Evolutionary conservation across 2,797 vertebrate genomes (phyloP).

Genomic region (Danio kyathit): DNA sequence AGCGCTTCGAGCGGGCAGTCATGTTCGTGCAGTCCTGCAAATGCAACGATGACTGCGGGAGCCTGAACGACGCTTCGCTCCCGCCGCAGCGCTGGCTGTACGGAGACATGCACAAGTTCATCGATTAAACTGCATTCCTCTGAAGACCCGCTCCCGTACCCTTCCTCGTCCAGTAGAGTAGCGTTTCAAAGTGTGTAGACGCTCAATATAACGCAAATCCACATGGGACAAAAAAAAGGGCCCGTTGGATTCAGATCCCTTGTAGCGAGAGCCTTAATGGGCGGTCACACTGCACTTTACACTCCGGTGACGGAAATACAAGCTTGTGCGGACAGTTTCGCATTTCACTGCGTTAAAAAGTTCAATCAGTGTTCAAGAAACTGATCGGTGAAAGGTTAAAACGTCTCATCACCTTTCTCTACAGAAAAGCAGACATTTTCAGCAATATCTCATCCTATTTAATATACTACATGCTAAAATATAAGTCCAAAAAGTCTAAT

Average conservation of each 20-base stretch:
- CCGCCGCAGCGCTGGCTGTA: slow-evolving; percentile 79
- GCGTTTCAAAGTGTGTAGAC: slow-evolving; percentile 71
- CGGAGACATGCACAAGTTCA: slow-evolving; percentile 82
- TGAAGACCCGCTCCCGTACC: slow-evolving; percentile 48
- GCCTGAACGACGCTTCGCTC: slow-evolving; percentile 77
- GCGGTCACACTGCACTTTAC: no score
- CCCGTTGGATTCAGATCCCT: slow-evolving; percentile 13
- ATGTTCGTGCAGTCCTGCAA: slow-evolving; percentile 87
- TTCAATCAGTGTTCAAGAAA: no score
- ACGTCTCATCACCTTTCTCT: no score
- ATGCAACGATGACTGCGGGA: slow-evolving; percentile 79
- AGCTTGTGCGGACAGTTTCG: no score
- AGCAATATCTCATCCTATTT: no score
- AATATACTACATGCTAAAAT: no score
- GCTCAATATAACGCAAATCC: slow-evolving; percentile 53
- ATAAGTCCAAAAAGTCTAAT: no score
- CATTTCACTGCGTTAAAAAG: no score
- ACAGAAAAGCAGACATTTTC: no score
- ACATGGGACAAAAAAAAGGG: slow-evolving; percentile 41
- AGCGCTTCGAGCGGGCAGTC: slow-evolving; percentile 74
- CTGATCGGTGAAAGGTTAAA: no score
- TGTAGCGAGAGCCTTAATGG: neutral
- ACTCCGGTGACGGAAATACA: no score
- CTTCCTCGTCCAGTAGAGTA: slow-evolving; percentile 69
- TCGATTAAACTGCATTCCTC: slow-evolving; percentile 71